These are phyloP conservation scores for Lagothrix lagotricha DNA, from an alignment of 2,797 vertebrate genomes.

Conservation along the genomic window DNA sequence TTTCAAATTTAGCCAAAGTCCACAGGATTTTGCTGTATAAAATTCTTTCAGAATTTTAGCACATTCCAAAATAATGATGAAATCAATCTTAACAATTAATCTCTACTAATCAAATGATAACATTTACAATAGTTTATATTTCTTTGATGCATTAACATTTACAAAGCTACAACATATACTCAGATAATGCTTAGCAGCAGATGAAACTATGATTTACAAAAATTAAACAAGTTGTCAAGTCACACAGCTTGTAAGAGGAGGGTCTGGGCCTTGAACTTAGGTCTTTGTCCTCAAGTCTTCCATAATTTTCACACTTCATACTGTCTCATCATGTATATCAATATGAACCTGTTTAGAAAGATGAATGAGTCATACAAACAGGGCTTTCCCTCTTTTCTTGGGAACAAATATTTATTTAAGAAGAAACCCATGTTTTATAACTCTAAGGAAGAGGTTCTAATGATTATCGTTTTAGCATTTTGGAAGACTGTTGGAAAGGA, in stretches of 20 bases:
- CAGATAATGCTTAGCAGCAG: not conserved
- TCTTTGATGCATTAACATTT: not conserved
- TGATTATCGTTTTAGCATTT: not conserved
- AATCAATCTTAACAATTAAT: conserved; percentile 7
- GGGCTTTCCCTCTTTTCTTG: not conserved
- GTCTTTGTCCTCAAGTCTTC: not conserved
- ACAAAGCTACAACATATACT: not conserved
- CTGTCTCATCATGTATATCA: not conserved
- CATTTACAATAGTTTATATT: not conserved
- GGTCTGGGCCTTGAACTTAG: not conserved
- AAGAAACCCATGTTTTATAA: not conserved
- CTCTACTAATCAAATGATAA: not conserved
- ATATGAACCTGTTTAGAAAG: conserved; percentile 8
- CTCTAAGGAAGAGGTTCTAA: not conserved
- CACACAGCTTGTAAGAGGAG: not conserved
- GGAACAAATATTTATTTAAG: not conserved
- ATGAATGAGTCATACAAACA: not conserved
- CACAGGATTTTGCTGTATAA: not conserved
- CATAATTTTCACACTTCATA: not conserved
- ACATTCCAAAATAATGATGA: conserved; percentile 12
- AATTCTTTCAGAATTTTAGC: not conserved
- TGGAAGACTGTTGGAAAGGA: not conserved
- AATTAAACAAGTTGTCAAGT: not conserved
- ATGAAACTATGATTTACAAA: not conserved
- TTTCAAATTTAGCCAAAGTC: not conserved